A percentile compares a stretch with the other conserved stretches of the same genome.
These are phyloP conservation scores for Triplophysa siluroides DNA, from an alignment of 2,113 vertebrate species.

Conservation along the genomic window DNA sequence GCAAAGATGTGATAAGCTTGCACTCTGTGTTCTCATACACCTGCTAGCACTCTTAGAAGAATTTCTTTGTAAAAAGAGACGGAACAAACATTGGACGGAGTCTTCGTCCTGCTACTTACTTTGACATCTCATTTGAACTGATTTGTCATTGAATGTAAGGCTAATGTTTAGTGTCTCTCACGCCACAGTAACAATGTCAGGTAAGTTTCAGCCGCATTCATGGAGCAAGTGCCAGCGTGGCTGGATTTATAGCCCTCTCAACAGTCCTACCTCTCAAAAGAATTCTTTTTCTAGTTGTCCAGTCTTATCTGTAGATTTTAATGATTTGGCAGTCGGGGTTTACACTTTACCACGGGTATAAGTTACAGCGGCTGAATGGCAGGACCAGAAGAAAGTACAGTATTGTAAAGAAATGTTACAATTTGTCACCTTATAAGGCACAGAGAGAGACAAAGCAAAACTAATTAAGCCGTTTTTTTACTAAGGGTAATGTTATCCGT, in stretches of 20 bases:
- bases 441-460: conserved; percentile 52
- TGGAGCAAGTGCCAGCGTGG: conserved; percentile 45
- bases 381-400: conserved; percentile 44
- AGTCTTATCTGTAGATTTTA: conserved; percentile 54
- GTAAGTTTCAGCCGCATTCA: conserved; percentile 36
- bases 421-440: conserved; percentile 24
- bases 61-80: neutral
- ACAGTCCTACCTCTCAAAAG: conserved; percentile 43
- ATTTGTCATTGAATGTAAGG: conserved; percentile 17
- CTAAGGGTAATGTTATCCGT: conserved; percentile 48
- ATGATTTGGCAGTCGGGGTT: conserved; percentile 50
- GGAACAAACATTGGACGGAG: neutral
- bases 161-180: conserved; percentile 15
- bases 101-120: neutral
- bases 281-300: conserved; percentile 45
- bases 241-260: conserved; percentile 48
- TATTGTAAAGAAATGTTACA: conserved; percentile 44
- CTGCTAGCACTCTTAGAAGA: neutral
- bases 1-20: neutral
- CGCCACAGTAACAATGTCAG: conserved; percentile 33
- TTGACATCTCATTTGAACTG: conserved; percentile 29
- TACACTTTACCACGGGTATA: conserved; percentile 58
- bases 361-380: conserved; percentile 54
- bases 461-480: conserved; percentile 40
- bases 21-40: neutral